Base-by-base conservation (phyloP, 2,888 invertebrate species). In the Standfussiana lucernea region DNA sequence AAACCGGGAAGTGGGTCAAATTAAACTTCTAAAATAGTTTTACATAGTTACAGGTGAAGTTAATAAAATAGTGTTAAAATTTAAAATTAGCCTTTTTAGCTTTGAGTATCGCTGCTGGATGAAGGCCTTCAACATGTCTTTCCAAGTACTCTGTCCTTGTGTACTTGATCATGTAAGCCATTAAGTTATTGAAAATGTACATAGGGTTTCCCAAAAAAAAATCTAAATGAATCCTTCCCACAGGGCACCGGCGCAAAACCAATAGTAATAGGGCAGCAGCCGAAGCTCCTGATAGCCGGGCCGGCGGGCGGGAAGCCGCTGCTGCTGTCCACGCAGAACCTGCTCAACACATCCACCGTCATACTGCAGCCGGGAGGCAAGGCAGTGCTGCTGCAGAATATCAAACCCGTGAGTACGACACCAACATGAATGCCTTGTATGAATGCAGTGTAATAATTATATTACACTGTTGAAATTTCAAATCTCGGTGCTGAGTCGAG, bases 321-420 rank as follows among this genome's bases (percentile, higher is more conserved):
- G 8, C 89, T 97, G 40, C 90, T 97, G 40, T 94, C 96, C 0
- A 92, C 96, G 0, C 96, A 95, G 89, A 94, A 94, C 83, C 89
- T 96, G 8, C 93, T 96, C 89, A 96, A 95, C 91, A 93, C 95
- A 0, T 95, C 95, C 10, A 95, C 97, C 0, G 96, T 97, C 37
- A 94, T 96, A 15, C 90, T 96, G 66, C 97, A 96, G 84, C 96
- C 96, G 1, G 96, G 97, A 2, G 97, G 97, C 53, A 97, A 97
- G 82, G 96, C 97, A 0, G 96, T 97, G 45, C 93, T 97, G 68
- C 90, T 97, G 80, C 96, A 97, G 90, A 96, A 96, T 42, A 95
- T 97, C 90, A 96, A 96, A 80, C 95, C 95, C 70, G 95, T 96
- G 37, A 90, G 92, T 90, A 28, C 13, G 7, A 37, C 37, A 37